These are phyloP conservation scores for Teleopsis dalmanni DNA, from an alignment of 1,140 invertebrate species.

Conservation along the genomic window DNA sequence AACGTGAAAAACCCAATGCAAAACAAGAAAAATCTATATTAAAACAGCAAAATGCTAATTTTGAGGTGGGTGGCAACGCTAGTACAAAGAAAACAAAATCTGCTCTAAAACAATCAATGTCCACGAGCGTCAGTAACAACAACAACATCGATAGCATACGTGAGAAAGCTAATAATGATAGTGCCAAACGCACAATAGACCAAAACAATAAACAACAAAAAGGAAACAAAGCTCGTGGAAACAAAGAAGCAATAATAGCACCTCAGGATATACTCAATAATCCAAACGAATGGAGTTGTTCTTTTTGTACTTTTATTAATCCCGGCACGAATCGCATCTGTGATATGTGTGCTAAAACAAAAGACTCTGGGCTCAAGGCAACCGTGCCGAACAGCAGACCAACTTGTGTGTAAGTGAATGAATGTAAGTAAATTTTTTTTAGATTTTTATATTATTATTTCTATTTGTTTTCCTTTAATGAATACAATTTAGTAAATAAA, in stretches of 20 bases:
- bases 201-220: background rate
- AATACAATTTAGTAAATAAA: too few species aligned
- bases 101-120: conserved; percentile 19
- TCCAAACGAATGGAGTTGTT: conserved; percentile 55
- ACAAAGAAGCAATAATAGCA: conserved; percentile 15
- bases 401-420: conserved; percentile 40
- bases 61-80: background rate
- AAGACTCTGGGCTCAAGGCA: conserved; percentile 36
- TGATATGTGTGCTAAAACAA: conserved; percentile 62
- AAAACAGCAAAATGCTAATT: background rate
- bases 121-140: conserved; percentile 6
- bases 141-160: conserved; percentile 5
- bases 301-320: conserved; percentile 63
- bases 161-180: conserved; percentile 3
- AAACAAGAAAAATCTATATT: conserved; percentile 7
- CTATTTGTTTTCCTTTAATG: too few species aligned
- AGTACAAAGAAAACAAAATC: conserved; percentile 30
- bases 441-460: too few species aligned
- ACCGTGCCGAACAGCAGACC: conserved; percentile 28
- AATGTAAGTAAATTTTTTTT: too few species aligned
- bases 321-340: conserved; percentile 52
- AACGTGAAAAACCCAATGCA: conserved; percentile 11
- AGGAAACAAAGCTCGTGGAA: background rate
- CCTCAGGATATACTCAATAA: conserved; percentile 32
- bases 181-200: conserved; percentile 1